Evolutionary conservation across 2,113 vertebrate species (phyloP), one percentile per base, ranked within the genome.

Genomic region (Capreolus pygargus): DNA sequence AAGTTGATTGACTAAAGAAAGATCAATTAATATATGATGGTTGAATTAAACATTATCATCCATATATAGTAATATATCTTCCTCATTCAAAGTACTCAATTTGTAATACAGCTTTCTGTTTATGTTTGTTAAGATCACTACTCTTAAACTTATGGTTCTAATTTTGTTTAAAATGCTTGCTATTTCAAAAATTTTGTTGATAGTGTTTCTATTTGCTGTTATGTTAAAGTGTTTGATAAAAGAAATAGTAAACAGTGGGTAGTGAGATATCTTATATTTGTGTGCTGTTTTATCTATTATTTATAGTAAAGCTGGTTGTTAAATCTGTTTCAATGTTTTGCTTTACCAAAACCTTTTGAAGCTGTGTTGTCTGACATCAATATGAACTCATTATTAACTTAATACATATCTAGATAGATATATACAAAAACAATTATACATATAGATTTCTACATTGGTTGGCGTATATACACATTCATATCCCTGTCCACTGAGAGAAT

Each of bases 281-380:
- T 86, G 78, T 94, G 27, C 21, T 82, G 52, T 86, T 89, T 95
- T 86, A 79, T 28, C 7, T 87, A 28, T 47, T 86, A 85, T 39
- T 78, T 85, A 43, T n/a, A 61, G 61, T 61, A 50, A 89, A 92
- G 54, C 5, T 57, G 6, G 3, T 60, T 14, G 47, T 87, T 78
- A 74, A 67, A 74, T 74, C 23, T 67, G 1, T 14, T 96, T 84
- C 47, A 55, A 58, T 17, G 2, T 81, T 88, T 95, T 67, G 2
- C 13, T 96, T 95, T 90, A 4, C 33, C 36, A 30, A 92, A 89
- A 92, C 10, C 86, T 76, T 94, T 94, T 67, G 60, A 85, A 87
- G 45, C 5, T 16, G 2, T 78, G 33, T 96, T 54, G 30, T 86
- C 12, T 67, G 58, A 89, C 33, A 23, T 52, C 36, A 50, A 1